A percentile compares a stretch with the other conserved stretches of the same genome.
Conservation (phyloP, 2,797 vertebrate species). For the Anguilla megastoma region DNA sequence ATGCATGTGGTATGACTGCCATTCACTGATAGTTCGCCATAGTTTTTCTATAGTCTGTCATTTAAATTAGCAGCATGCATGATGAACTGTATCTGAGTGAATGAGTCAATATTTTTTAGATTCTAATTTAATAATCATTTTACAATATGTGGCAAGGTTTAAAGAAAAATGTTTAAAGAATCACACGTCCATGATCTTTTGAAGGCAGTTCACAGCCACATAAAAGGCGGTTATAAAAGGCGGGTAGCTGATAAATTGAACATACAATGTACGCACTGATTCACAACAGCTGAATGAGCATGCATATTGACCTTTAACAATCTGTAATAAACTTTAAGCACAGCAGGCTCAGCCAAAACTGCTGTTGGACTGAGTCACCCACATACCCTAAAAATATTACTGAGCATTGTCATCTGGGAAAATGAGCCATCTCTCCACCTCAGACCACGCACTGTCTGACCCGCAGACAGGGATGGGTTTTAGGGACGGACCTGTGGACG, state of each 20-base stretch:
- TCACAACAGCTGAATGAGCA: not conserved
- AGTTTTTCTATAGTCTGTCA: too few species aligned
- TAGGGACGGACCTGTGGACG: too few species aligned
- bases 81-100: too few species aligned
- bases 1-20: too few species aligned
- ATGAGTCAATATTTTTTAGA: too few species aligned
- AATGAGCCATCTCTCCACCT: conserved; percentile 34
- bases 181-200: too few species aligned
- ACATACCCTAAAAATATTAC: conserved; percentile 53
- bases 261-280: not conserved
- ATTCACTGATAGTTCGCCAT: too few species aligned
- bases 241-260: not conserved
- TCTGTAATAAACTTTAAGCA: not conserved
- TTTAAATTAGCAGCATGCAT: too few species aligned
- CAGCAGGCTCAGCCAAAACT: not conserved
- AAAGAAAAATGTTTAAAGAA: too few species aligned
- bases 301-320: not conserved
- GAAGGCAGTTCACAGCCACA: not conserved
- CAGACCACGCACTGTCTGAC: conserved; percentile 33
- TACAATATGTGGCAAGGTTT: too few species aligned
- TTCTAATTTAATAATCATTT: too few species aligned
- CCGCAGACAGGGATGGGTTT: not conserved
- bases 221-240: not conserved
- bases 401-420: conserved; percentile 46
- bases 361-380: not conserved